phyloP scores from a whole-genome alignment of 2,797 vertebrate genomes.

The Capromys pilorides region DNA sequence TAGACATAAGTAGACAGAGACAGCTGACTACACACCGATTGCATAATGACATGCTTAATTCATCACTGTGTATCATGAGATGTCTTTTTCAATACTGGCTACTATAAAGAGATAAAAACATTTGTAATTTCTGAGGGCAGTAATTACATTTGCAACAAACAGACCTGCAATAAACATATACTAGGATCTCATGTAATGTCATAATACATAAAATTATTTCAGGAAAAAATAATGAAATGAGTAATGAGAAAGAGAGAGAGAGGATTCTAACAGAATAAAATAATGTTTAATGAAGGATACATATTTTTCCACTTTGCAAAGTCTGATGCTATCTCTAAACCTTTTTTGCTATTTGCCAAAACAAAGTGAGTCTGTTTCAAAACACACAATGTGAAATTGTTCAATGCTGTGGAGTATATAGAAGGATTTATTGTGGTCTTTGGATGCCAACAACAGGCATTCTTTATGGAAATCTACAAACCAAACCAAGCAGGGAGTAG shows the following conservation, averaged over 20 bases:
- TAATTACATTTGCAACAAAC: constrained; percentile 35
- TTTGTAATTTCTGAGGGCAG: constrained; percentile 1
- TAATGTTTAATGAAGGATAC: not conserved
- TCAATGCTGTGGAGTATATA: constrained; percentile 8
- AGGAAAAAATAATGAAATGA: constrained; percentile 23
- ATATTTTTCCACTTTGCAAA: constrained; percentile 13
- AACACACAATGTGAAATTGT: constrained; percentile 68
- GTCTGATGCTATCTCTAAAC: constrained; percentile 8
- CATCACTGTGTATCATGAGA: not conserved
- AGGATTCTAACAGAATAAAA: not conserved
- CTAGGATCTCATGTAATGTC: not conserved
- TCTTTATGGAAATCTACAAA: constrained; percentile 54
- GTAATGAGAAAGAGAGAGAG: not conserved
- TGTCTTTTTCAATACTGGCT: not conserved
- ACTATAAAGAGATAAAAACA: not conserved
- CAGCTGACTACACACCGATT: not conserved
- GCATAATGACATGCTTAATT: not conserved
- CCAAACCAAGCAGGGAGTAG: not conserved
- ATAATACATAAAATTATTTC: constrained; percentile 46
- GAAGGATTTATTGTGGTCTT: constrained; percentile 66
- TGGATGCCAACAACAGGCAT: constrained; percentile 42
- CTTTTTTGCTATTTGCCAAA: constrained; percentile 53
- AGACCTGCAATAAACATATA: not conserved
- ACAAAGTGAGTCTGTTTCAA: constrained; percentile 68
- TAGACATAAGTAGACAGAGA: not conserved